Evolutionary conservation across 2,797 vertebrate species (phyloP).

Genomic region (Scomberomorus guttatus): DNA sequence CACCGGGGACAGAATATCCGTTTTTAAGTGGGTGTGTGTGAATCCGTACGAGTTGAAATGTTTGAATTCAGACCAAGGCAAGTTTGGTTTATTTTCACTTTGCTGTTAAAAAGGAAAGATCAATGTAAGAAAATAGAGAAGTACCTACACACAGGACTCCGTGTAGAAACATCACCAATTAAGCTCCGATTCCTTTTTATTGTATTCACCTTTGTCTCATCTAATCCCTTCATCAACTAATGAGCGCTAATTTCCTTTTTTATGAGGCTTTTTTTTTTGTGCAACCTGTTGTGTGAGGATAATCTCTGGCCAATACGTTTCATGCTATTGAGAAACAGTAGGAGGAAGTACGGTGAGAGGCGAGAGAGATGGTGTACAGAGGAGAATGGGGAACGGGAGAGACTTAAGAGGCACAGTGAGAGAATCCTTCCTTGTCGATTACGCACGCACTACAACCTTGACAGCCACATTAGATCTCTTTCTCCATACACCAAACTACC

Average conservation of each 20-base stretch:
- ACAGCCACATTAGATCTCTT: conserved; percentile 87
- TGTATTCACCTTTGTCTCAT: conserved; percentile 31
- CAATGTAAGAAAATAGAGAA: not conserved
- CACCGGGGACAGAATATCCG: conserved; percentile 5
- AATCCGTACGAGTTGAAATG: not conserved
- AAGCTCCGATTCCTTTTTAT: conserved; percentile 25
- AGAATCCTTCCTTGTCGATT: conserved; percentile 77
- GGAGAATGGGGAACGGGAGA: conserved; percentile 33
- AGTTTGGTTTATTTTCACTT: not conserved
- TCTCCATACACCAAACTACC: conserved; percentile 80
- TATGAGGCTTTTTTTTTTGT: conserved; percentile 22
- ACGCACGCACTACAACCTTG: conserved; percentile 76
- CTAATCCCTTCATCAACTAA: conserved; percentile 52
- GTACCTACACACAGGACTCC: not conserved
- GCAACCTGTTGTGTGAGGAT: conserved; percentile 55
- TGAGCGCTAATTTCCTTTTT: conserved; percentile 29
- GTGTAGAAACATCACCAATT: conserved; percentile 3
- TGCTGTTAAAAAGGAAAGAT: conserved; percentile 1
- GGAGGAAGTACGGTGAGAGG: not conserved
- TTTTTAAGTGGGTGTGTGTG: not conserved
- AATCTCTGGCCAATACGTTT: conserved; percentile 29
- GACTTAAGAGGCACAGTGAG: conserved; percentile 63
- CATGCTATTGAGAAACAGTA: conserved; percentile 36
- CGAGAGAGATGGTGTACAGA: conserved; percentile 8
- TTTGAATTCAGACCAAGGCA: not conserved